Evolutionary conservation across 2,113 vertebrate species (phyloP).

Genomic region (Stegastes partitus): DNA sequence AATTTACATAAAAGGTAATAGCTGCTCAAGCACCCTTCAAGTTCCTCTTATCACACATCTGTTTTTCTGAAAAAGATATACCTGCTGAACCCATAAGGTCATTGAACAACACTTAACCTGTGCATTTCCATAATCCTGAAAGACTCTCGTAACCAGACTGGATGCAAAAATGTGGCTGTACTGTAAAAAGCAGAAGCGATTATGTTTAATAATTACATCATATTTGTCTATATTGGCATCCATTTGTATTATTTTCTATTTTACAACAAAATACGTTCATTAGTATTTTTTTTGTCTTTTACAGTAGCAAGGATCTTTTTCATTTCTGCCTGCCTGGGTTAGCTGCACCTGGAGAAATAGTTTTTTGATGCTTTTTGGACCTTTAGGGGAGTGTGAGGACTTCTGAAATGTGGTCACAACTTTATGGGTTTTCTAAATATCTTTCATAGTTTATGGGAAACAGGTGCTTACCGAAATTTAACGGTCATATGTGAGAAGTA

Average conservation of each 20-base stretch:
- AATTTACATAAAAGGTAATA: slow-evolving; percentile 7
- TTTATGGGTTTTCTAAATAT: background rate
- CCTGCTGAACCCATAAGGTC: background rate
- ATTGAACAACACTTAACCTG: background rate
- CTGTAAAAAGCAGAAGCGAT: too few relatives aligned
- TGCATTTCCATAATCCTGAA: background rate
- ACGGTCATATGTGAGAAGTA: background rate
- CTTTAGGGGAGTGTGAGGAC: too few relatives aligned
- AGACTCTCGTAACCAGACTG: background rate
- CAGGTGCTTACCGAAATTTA: background rate
- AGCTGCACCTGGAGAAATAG: background rate
- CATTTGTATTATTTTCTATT: too few relatives aligned
- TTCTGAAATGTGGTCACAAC: too few relatives aligned
- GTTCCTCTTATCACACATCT: background rate
- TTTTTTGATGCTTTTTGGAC: background rate
- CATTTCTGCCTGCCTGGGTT: background rate
- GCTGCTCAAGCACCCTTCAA: background rate
- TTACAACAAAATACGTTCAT: background rate
- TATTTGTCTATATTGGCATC: too few relatives aligned
- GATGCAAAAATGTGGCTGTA: background rate
- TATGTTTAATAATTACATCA: too few relatives aligned
- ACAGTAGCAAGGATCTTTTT: too few relatives aligned
- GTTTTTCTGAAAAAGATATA: background rate
- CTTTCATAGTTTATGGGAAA: background rate
- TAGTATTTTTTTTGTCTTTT: background rate